Conservation (phyloP, 2,113 vertebrate species). For the Pica pica region DNA sequence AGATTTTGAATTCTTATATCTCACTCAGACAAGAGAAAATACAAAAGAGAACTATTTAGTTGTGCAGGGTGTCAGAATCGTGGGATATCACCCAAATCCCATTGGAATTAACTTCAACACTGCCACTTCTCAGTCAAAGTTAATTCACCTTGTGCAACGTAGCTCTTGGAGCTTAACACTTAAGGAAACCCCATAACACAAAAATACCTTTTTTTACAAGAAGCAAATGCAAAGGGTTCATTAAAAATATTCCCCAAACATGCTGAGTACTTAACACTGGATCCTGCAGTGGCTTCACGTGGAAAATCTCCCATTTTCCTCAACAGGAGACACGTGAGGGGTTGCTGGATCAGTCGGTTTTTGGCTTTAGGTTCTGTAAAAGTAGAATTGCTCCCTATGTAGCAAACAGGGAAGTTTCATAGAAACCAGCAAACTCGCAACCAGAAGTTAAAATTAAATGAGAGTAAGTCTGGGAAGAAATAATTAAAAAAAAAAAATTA, state of each 20-base stretch:
- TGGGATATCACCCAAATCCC: neutral
- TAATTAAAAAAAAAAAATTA: too few species aligned
- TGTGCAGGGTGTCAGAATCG: neutral
- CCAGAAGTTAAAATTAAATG: neutral
- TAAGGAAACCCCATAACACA: neutral
- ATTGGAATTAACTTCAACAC: neutral
- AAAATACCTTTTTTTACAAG: neutral
- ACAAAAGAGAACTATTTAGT: neutral
- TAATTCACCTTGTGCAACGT: neutral
- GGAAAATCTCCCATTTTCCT: neutral
- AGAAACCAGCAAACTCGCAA: conserved; percentile 82
- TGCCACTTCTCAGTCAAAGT: neutral
- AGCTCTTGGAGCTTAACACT: conserved; percentile 57
- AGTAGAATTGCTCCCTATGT: conserved; percentile 61
- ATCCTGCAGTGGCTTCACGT: neutral
- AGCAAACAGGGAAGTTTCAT: conserved; percentile 89
- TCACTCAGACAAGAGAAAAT: neutral
- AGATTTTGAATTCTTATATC: too few species aligned
- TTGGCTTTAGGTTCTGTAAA: neutral
- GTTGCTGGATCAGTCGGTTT: neutral
- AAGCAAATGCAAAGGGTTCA: neutral
- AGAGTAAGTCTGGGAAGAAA: neutral
- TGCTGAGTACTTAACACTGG: conserved; percentile 7
- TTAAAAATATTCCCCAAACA: neutral
- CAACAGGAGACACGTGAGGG: neutral